These are phyloP conservation scores for Nasonia oneida DNA, from an alignment of 2,888 invertebrate genomes.

Conservation along the genomic window DNA sequence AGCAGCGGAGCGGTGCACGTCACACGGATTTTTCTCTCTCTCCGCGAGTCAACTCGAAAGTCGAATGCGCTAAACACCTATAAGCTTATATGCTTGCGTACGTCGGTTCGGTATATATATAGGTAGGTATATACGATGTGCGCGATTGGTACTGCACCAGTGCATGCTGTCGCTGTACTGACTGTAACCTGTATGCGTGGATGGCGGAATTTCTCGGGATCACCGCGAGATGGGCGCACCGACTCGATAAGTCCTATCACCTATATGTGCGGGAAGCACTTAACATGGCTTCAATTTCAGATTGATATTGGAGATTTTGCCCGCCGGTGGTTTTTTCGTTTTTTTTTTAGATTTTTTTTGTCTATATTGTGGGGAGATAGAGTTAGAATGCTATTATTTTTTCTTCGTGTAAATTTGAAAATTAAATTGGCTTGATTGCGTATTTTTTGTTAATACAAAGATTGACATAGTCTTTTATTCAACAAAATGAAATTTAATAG, in stretches of 20 bases:
- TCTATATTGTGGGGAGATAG: too few species aligned
- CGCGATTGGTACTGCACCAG: not conserved
- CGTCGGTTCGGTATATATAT: not conserved
- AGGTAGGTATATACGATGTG: not conserved
- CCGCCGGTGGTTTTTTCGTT: too few species aligned
- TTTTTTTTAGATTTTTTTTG: too few species aligned
- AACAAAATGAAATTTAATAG: not conserved
- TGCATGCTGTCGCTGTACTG: not conserved
- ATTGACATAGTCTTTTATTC: too few species aligned
- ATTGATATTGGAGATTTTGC: too few species aligned
- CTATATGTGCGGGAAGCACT: constrained; percentile 2
- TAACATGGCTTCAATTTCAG: constrained; percentile 30
- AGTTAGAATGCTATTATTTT: too few species aligned
- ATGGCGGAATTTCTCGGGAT: constrained; percentile 34
- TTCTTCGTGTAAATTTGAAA: too few species aligned
- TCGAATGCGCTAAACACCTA: constrained; percentile 29
- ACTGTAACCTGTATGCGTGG: not conserved
- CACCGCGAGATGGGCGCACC: constrained; percentile 31
- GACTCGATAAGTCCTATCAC: not conserved
- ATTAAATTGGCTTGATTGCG: too few species aligned
- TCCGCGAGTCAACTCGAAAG: constrained; percentile 23
- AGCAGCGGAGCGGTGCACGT: constrained; percentile 67
- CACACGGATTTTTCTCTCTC: constrained; percentile 71
- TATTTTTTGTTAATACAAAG: too few species aligned
- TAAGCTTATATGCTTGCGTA: not conserved